These are phyloP conservation scores for Bombus pyrosoma DNA, from an alignment of 1,140 invertebrate species.

Conservation along the genomic window DNA sequence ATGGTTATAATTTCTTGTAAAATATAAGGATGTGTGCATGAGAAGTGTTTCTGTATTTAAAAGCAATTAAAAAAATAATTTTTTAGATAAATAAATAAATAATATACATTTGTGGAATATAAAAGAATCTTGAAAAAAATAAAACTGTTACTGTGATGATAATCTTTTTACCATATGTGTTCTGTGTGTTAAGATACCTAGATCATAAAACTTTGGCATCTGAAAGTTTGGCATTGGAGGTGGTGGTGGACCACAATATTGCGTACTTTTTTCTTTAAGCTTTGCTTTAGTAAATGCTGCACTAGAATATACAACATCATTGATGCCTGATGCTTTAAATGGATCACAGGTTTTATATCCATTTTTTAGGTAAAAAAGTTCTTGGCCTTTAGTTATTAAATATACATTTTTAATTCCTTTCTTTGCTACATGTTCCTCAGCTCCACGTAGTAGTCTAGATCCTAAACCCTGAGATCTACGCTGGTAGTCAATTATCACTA, in stretches of 20 bases:
- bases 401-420: conserved; percentile 85
- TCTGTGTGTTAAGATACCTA: conserved; percentile 58
- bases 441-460: conserved; percentile 86
- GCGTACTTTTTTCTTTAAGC: conserved; percentile 52
- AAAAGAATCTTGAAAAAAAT: neutral
- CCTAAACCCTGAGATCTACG: conserved; percentile 89
- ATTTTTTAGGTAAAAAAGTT: conserved; percentile 89
- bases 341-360: conserved; percentile 88
- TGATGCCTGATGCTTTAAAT: conserved; percentile 85
- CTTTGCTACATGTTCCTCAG: conserved; percentile 87
- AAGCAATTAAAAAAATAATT: conserved; percentile 44
- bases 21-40: neutral
- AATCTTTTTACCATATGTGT: conserved; percentile 74
- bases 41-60: conserved; percentile 13
- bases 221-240: conserved; percentile 77
- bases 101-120: conserved; percentile 30
- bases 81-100: conserved; percentile 44
- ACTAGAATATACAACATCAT: conserved; percentile 63
- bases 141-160: conserved; percentile 32
- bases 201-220: conserved; percentile 60
- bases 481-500: conserved; percentile 87
- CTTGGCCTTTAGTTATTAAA: conserved; percentile 90
- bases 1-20: conserved; percentile 23
- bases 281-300: conserved; percentile 49
- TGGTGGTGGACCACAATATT: conserved; percentile 74